phyloP scores from a whole-genome alignment of 2,888 invertebrate species.

The Eristalinus aeneus region DNA sequence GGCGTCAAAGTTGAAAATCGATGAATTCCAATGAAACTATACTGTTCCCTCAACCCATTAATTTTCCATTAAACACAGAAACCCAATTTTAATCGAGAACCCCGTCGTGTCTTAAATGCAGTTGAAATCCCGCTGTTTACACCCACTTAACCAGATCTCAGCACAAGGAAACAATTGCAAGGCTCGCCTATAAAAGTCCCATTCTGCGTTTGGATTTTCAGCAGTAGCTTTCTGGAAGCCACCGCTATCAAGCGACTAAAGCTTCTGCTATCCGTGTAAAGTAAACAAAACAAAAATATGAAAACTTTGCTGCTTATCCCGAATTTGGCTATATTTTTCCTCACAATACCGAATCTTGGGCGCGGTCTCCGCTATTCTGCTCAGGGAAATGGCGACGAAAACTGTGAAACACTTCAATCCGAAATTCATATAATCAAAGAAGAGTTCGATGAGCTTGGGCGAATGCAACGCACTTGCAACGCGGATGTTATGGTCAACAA shows the following conservation, averaged over 20 bases:
- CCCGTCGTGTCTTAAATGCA: slow-evolving; percentile 53
- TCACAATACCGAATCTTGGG: slow-evolving; percentile 44
- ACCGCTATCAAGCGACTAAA: slow-evolving; percentile 1
- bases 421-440: slow-evolving; percentile 95
- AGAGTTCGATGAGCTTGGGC: slow-evolving; percentile 93
- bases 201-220: neutral
- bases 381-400: slow-evolving; percentile 84
- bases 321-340: slow-evolving; percentile 48
- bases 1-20: slow-evolving; percentile 50
- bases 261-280: slow-evolving; percentile 9
- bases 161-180: slow-evolving; percentile 39
- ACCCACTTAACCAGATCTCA: slow-evolving; percentile 39
- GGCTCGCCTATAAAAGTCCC: slow-evolving; percentile 52
- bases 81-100: slow-evolving; percentile 61
- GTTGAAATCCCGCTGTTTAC: slow-evolving; percentile 66
- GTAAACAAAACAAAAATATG: slow-evolving; percentile 22
- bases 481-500: slow-evolving; percentile 95
- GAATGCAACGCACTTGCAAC: slow-evolving; percentile 91
- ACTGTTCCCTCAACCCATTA: neutral
- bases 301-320: slow-evolving; percentile 31
- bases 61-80: slow-evolving; percentile 57
- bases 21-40: slow-evolving; percentile 6
- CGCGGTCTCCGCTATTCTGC: slow-evolving; percentile 74
- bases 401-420: slow-evolving; percentile 92
- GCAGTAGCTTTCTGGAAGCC: slow-evolving; percentile 47